Evolutionary conservation across 2,888 invertebrate species (phyloP).

Genomic region (Netelia inedita): DNA sequence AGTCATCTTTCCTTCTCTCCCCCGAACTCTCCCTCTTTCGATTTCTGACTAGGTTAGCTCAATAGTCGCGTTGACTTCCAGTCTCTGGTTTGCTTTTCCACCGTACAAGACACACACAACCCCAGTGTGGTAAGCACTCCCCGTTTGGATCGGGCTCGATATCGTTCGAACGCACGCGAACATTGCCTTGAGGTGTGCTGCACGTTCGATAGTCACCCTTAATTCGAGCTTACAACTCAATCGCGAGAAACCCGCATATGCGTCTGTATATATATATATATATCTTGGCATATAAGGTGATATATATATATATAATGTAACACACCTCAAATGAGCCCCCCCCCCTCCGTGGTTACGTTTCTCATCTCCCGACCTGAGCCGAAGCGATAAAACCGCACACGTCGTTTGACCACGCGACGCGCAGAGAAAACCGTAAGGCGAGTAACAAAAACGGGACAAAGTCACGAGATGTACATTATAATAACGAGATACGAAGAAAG

Average conservation of each 20-base stretch:
- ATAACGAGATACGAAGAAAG: not conserved
- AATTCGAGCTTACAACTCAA: constrained; percentile 75
- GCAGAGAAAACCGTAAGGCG: not conserved
- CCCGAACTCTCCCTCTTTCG: constrained; percentile 9
- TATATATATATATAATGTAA: not conserved
- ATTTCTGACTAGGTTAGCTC: constrained; percentile 39
- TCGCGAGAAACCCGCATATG: constrained; percentile 59
- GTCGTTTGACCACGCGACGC: constrained; percentile 21
- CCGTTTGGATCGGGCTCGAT: constrained; percentile 59
- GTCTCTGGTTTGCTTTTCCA: constrained; percentile 29
- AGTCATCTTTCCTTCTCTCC: not conserved
- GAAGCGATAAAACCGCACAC: constrained; percentile 34
- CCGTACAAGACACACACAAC: not conserved
- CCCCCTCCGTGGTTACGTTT: not conserved
- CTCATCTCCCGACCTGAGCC: not conserved
- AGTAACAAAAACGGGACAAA: not conserved
- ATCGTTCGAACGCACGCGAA: constrained; percentile 73
- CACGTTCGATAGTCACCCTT: constrained; percentile 62
- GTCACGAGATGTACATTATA: not conserved
- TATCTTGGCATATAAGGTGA: constrained; percentile 4
- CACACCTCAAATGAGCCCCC: constrained; percentile 54
- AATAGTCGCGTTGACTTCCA: constrained; percentile 25
- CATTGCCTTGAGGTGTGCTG: constrained; percentile 48
- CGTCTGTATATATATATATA: not conserved
- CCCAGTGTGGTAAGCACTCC: not conserved